Percentiles rank a stretch among this genome's conserved stretches.
These are phyloP conservation scores for Poecilia gillii DNA, from an alignment of 2,797 vertebrate genomes.

Conservation along the genomic window DNA sequence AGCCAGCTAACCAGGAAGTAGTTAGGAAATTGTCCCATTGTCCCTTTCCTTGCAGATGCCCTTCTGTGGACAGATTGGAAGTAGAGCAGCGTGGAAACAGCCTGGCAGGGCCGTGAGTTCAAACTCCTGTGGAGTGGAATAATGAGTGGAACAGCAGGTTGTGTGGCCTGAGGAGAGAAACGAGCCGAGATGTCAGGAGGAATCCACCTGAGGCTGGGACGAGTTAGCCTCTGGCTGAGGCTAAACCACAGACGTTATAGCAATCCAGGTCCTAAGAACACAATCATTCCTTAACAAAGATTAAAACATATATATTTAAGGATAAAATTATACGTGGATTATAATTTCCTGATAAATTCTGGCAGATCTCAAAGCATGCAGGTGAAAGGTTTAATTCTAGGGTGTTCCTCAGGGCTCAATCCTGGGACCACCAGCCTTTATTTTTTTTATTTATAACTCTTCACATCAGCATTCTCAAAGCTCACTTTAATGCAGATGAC, in stretches of 20 bases:
- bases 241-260: not conserved
- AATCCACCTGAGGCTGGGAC: not conserved
- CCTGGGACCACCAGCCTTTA: not conserved
- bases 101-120: conserved; percentile 40
- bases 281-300: not conserved
- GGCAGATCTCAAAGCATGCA: not conserved
- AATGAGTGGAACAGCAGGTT: conserved; percentile 45
- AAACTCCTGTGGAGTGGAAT: conserved; percentile 41
- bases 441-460: not conserved
- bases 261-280: too few species aligned
- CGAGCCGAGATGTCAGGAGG: not conserved
- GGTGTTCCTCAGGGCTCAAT: not conserved
- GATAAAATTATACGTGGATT: not conserved
- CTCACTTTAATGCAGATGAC: not conserved
- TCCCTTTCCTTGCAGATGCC: not conserved
- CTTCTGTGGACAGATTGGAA: conserved; percentile 20
- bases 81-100: conserved; percentile 35
- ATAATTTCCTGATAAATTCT: not conserved
- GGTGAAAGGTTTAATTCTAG: not conserved
- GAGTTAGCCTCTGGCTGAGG: not conserved
- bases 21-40: not conserved
- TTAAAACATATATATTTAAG: not conserved
- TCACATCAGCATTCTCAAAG: not conserved
- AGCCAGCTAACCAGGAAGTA: conserved; percentile 33
- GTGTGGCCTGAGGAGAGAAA: conserved; percentile 58